phyloP scores from a whole-genome alignment of 2,113 vertebrate species.

The Lynx canadensis region DNA sequence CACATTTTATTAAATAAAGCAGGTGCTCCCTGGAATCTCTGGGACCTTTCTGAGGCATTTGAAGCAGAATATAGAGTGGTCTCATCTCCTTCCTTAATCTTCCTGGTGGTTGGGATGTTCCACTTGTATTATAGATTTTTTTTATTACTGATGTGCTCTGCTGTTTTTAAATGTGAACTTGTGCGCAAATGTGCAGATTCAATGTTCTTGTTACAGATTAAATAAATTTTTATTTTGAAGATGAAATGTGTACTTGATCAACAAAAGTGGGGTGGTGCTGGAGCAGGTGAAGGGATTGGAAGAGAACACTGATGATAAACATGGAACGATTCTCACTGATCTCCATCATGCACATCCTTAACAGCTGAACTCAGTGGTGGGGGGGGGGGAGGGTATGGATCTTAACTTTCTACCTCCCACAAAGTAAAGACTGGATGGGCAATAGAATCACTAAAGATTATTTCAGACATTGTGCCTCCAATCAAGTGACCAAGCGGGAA shows the following conservation, averaged over 20 bases:
- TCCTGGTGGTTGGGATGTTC: conserved; percentile 84
- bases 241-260: conserved; percentile 57
- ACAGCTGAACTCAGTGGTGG: background rate
- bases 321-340: background rate
- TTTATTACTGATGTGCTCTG: conserved; percentile 86
- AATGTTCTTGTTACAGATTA: conserved; percentile 89
- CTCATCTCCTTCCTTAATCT: conserved; percentile 79
- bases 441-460: conserved; percentile 21
- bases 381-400: too few relatives aligned
- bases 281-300: background rate
- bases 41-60: conserved; percentile 81
- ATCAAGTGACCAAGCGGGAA: conserved; percentile 36
- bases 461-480: conserved; percentile 5
- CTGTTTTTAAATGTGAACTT: conserved; percentile 91
- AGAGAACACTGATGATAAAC: background rate
- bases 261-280: background rate
- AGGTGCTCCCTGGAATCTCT: conserved; percentile 82
- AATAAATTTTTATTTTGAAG: conserved; percentile 92
- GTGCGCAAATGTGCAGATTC: conserved; percentile 86
- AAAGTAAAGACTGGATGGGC: conserved; percentile 13
- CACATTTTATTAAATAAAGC: conserved; percentile 76
- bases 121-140: conserved; percentile 83
- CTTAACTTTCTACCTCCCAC: background rate
- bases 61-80: conserved; percentile 79
- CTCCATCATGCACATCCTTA: background rate